Evolutionary conservation across 2,888 invertebrate species (phyloP), one percentile per base, ranked within the genome.

Genomic region (Eremobia ochroleuca): DNA sequence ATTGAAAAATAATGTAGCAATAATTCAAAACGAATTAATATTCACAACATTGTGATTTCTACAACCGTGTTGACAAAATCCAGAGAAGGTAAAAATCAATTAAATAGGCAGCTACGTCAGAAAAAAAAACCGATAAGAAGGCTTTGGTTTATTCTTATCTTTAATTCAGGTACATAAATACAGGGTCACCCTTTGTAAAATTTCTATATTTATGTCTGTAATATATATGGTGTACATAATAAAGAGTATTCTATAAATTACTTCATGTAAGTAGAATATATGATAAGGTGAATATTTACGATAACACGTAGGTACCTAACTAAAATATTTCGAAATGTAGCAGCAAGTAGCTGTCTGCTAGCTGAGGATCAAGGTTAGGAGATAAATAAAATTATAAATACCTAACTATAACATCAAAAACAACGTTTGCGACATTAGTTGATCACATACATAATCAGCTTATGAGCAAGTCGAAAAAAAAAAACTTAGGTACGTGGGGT

Each of bases 331-430:
- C 58, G 21, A 55, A 68, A 68, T 37, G 5, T 11, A 52, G 34
- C n/a, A 49, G 40, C n/a, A 40, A 52, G 15, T 49, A 49, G 61
- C 13, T 34, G 34, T 67, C 49, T 76, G 25, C 25, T 52, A 49
- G 31, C 58, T 69, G 79, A 77, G 71, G 83, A 83, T 85, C 86
- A 85, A 77, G 86, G 86, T 62, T 71, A 71, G 58, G 69, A 78
- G 74, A 79, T 75, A 46, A 81, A n/a, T n/a, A n/a, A n/a, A n/a
- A 68, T n/a, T 68, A 65, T 66, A 71, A 68, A 31, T 62, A 31
- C 18, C 28, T 31, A 58, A 49, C 37, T 13, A 67, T 21, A n/a
- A 55, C 11, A 28, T 9, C 15, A 49, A 81, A 49, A 58, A 40
- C 40, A 52, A 65, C 28, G 76, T 49, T 82, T 82, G 49, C 82